Percentiles rank a stretch among this genome's conserved stretches.
These are phyloP conservation scores for Calyptommatus sinebrachiatus DNA, from an alignment of 2,113 vertebrate species.

Conservation along the genomic window DNA sequence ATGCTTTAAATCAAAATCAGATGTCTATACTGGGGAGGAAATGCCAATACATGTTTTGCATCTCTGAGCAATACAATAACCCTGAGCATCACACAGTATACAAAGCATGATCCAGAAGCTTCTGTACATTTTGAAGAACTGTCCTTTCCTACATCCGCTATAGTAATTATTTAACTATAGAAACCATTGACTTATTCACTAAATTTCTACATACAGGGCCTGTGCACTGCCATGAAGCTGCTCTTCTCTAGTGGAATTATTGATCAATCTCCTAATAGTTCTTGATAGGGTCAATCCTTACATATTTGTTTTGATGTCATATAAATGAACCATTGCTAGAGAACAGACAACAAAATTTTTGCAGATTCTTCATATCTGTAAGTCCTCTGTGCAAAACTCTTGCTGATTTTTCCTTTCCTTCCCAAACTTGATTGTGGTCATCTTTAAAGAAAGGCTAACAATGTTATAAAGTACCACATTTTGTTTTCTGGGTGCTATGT, in stretches of 20 bases:
- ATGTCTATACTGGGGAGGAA: neutral
- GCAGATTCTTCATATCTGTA: conserved; percentile 10
- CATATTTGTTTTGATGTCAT: conserved; percentile 3
- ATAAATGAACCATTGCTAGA: neutral
- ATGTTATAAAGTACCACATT: neutral
- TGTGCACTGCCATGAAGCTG: neutral
- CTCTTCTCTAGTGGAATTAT: neutral
- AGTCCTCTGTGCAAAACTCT: conserved; percentile 1
- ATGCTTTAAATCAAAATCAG: neutral
- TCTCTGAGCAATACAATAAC: neutral
- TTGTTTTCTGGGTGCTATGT: neutral
- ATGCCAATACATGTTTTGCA: neutral
- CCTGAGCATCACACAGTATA: neutral
- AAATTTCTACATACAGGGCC: neutral
- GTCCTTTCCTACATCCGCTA: neutral
- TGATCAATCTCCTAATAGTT: neutral
- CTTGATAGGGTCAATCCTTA: neutral
- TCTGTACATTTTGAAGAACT: neutral
- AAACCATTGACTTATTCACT: neutral
- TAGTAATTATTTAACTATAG: neutral
- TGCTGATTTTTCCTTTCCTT: neutral
- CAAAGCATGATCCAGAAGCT: neutral
- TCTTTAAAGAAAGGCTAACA: neutral
- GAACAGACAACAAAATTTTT: neutral
- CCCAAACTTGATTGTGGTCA: neutral